Evolutionary conservation across 2,797 vertebrate species (phyloP), one percentile per base, ranked within the genome.

Genomic region (Pristis pectinata): DNA sequence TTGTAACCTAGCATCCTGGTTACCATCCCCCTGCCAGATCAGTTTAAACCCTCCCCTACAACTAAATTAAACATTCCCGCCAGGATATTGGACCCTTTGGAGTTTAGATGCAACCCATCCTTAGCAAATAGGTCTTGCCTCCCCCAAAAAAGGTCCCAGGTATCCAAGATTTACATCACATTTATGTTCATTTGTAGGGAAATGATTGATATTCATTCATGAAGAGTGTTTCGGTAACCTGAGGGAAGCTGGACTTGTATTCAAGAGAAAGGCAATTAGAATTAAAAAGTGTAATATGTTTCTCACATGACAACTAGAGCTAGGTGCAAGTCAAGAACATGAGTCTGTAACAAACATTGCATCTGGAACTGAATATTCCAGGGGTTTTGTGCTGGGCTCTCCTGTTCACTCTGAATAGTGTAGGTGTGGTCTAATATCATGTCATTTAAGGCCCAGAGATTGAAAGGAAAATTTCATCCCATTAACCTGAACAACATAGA

Each of bases 381-480:
- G 11, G 4, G 17, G 53, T 61, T 87, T n/a, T 87, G 9, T 59
- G 13, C 56, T 59, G 34, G 34, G 30, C 15, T 56, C 53, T 19
- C 83, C 83, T 87, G 83, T 59, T 61, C 59, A 91, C 59, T 91
- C 7, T 64, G n/a, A 91, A 91, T 61, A 3, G 24, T 17, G 41
- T 91, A 67, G 61, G n/a, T 15, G 87, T 91, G 67, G n/a, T n/a
- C 17, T 41, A 41, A 64, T 61, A 37, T 64, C 61, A 41, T 64
- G 91, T 91, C 59, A 91, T n/a, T 91, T 67, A 9, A n/a, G 59
- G 37, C 59, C 59, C 59, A 67, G 87, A 24, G 59, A 91, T 91
- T 64, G 37, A 91, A 91, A 91, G 59, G 59, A n/a, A 9, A 91
- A n/a, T 64, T 91, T 61, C 87, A 91, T 91, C 64, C n/a, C 87